Conservation (phyloP, 2,888 invertebrate genomes). For the Dryomyza anilis region DNA sequence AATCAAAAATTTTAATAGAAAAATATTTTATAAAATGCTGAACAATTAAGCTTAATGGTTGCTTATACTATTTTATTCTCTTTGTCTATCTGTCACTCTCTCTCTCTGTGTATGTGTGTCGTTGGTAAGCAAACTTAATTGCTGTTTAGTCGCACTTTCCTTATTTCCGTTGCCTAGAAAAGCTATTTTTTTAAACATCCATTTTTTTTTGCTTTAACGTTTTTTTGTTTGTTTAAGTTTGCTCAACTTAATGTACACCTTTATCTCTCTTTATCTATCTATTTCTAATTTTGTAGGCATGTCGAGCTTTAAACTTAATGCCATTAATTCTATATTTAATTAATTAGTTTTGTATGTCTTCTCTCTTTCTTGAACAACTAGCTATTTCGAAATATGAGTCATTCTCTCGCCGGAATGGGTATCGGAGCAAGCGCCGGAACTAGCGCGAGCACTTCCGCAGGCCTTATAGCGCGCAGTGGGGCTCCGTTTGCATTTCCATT, state of each 20-base stretch:
- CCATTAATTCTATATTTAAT: background rate
- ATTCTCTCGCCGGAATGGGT: slow-evolving; percentile 20
- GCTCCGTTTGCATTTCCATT: slow-evolving; percentile 67
- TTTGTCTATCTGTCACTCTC: slow-evolving; percentile 26
- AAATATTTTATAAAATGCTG: too few species aligned
- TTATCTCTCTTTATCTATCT: background rate
- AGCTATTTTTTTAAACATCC: too few species aligned
- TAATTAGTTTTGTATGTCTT: background rate
- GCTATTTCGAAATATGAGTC: slow-evolving; percentile 29
- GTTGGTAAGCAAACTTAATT: background rate
- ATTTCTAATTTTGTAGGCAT: background rate
- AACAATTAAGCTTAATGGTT: slow-evolving; percentile 32
- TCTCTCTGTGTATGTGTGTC: slow-evolving; percentile 25
- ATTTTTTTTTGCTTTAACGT: too few species aligned
- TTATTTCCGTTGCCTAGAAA: background rate
- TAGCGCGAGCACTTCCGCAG: slow-evolving; percentile 11
- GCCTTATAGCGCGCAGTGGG: slow-evolving; percentile 44
- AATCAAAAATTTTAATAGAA: too few species aligned
- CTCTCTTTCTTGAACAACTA: background rate
- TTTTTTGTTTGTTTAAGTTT: background rate
- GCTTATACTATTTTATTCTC: slow-evolving; percentile 11
- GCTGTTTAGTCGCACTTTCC: background rate
- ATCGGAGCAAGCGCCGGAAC: background rate
- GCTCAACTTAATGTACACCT: too few species aligned
- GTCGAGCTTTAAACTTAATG: background rate